Base-by-base conservation (phyloP, 2,888 invertebrate genomes). In the Drosophila anomelani region DNA sequence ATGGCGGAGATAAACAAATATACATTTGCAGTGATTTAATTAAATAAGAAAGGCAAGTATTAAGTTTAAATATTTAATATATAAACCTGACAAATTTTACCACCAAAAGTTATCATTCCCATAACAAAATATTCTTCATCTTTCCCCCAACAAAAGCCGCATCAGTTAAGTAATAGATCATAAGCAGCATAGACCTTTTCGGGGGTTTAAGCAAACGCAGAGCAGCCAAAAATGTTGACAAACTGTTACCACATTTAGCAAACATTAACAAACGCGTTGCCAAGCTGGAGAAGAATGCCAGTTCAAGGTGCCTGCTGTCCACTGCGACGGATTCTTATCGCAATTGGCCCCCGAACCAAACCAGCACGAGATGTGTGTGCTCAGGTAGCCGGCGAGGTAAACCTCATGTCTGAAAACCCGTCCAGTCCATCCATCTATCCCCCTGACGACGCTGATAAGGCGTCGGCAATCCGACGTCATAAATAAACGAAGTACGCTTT, bases 401-500 rank as follows among this genome's bases (percentile, higher is more conserved):
- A 54, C 47, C 15, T 63, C 34, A 26, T 26, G 47, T 29, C 39
- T 47, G 39, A 49, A 7, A 17, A 41, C 12, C 63, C 32, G 47
- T 26, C 63, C 32, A 20, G 47, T n/a, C 47, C 47, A 26, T 47
- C 47, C 10, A 17, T 32, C 39, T 43, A 39, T 36, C 34, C 41
- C 43, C 20, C 29, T 41, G 41, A 39, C 15, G 32, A 15, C 17
- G 23, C 17, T 41, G 47, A 68, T 67, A 49, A 4, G 13, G 20
- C 17, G 1, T 13, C 23, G 29, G 36, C 36, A 47, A 60, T 53
- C 60, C 58, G 66, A 75, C 73, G 73, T 58, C 75, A 73, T 73
- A 75, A 73, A 73, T 63, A 63, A 64, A 73, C 44, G 13, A 34
- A 51, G 0, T 13, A 13, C 7, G 23, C 51, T 10, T 53, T 82